These are phyloP conservation scores for Sialis lutaria DNA, from an alignment of 2,888 invertebrate genomes.

Conservation along the genomic window DNA sequence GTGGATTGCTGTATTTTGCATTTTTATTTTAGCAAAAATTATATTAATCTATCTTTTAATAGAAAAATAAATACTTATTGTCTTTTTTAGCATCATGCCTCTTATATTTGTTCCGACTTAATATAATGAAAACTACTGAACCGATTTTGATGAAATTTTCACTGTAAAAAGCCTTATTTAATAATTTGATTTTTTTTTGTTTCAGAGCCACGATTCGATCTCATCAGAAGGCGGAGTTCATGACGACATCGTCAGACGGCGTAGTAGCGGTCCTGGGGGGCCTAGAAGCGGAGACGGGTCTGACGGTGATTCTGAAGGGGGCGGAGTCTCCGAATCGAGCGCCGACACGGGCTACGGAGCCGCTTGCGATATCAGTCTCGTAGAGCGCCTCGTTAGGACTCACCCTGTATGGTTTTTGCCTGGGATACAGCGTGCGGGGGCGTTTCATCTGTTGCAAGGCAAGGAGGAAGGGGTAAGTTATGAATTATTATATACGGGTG, in stretches of 20 bases:
- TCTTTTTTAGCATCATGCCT: too few relatives aligned
- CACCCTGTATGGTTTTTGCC: slow-evolving; percentile 95
- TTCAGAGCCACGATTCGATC: slow-evolving; percentile 46
- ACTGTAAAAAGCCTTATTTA: not conserved
- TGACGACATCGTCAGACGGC: too few relatives aligned
- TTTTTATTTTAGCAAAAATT: too few relatives aligned
- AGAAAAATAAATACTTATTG: too few relatives aligned
- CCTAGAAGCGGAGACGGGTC: slow-evolving; percentile 21
- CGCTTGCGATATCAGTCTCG: slow-evolving; percentile 67
- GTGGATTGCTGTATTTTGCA: too few relatives aligned
- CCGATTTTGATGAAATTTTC: not conserved
- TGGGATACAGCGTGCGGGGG: slow-evolving; percentile 82
- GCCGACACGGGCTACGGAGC: slow-evolving; percentile 48
- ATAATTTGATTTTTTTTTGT: slow-evolving; percentile 11
- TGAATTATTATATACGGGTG: too few relatives aligned
- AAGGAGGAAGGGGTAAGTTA: slow-evolving; percentile 78
- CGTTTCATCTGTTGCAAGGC: slow-evolving; percentile 83
- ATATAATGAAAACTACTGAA: not conserved
- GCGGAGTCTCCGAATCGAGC: slow-evolving; percentile 20
- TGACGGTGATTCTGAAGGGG: slow-evolving; percentile 27
- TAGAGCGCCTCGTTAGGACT: slow-evolving; percentile 76
- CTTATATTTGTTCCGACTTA: too few relatives aligned
- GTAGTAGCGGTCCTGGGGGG: too few relatives aligned
- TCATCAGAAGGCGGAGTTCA: slow-evolving; percentile 35
- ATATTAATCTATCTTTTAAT: too few relatives aligned